phyloP scores from a whole-genome alignment of 2,888 invertebrate species.

The Adelphocoris suturalis region DNA sequence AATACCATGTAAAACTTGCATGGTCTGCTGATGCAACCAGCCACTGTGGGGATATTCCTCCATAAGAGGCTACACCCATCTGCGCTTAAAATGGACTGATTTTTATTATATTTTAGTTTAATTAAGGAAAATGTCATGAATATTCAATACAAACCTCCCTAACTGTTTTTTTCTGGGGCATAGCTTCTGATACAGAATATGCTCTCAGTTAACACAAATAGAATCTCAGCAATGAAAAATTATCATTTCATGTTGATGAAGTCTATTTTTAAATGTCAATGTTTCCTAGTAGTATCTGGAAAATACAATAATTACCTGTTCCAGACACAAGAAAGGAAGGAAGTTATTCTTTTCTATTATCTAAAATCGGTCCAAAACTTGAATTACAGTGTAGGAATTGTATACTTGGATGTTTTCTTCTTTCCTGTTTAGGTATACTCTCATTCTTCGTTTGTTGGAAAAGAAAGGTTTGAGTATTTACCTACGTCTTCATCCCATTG shows the following conservation, averaged over 20 bases:
- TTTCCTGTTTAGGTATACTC: slow-evolving; percentile 10
- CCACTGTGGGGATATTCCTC: slow-evolving; percentile 74
- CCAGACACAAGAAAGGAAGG: not conserved
- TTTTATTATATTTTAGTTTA: slow-evolving; percentile 61
- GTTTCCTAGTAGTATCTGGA: slow-evolving; percentile 3
- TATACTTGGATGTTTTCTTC: not conserved
- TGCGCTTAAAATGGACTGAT: slow-evolving; percentile 63
- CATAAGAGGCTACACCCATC: slow-evolving; percentile 68
- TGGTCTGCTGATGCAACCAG: slow-evolving; percentile 74
- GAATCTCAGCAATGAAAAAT: not conserved
- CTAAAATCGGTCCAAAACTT: not conserved
- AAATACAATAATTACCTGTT: slow-evolving; percentile 17
- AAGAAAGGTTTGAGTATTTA: not conserved
- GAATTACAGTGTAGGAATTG: slow-evolving; percentile 2
- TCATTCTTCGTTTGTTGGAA: not conserved
- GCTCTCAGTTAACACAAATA: not conserved
- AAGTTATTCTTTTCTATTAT: not conserved
- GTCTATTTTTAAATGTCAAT: slow-evolving; percentile 1
- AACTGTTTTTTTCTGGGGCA: not conserved
- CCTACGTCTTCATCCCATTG: not conserved
- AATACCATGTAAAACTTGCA: slow-evolving; percentile 84
- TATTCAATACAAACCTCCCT: not conserved
- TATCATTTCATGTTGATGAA: not conserved
- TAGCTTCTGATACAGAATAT: not conserved
- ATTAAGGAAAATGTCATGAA: slow-evolving; percentile 23